Percentiles rank a stretch among this genome's conserved stretches.
Conservation (phyloP, 2,888 invertebrate species). For the Monopis laevigella region DNA sequence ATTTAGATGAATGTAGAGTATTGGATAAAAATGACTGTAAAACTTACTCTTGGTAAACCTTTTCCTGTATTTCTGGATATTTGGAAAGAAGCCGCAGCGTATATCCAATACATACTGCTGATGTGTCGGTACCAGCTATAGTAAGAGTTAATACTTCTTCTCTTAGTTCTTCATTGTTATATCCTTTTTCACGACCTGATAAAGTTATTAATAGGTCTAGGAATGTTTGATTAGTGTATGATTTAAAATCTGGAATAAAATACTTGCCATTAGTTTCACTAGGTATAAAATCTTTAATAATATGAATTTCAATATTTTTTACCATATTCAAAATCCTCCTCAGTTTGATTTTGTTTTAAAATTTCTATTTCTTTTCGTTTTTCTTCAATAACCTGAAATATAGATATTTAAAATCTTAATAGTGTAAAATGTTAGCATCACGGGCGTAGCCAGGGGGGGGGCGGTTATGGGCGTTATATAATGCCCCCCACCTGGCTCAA, state of each 20-base stretch:
- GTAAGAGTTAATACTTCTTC: conserved; percentile 52
- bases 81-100: conserved; percentile 26
- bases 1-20: not conserved
- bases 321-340: conserved; percentile 38
- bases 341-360: conserved; percentile 26
- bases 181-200: conserved; percentile 28
- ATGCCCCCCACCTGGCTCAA: no score
- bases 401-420: no score
- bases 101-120: conserved; percentile 27
- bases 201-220: conserved; percentile 40
- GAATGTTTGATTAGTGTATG: conserved; percentile 24
- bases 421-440: no score
- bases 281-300: no score
- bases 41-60: conserved; percentile 17
- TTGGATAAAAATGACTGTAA: not conserved
- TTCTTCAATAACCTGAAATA: conserved; percentile 38
- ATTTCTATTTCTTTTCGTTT: conserved; percentile 32
- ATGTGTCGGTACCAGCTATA: conserved; percentile 39
- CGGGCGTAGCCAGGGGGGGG: no score
- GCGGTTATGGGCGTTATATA: no score
- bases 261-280: not conserved
- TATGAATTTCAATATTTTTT: conserved; percentile 18
- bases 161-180: conserved; percentile 38
- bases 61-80: conserved; percentile 27
- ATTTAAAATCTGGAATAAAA: conserved; percentile 6